Evolutionary conservation across 2,888 invertebrate species (phyloP).

Genomic region (Ecliptopera silaceata): DNA sequence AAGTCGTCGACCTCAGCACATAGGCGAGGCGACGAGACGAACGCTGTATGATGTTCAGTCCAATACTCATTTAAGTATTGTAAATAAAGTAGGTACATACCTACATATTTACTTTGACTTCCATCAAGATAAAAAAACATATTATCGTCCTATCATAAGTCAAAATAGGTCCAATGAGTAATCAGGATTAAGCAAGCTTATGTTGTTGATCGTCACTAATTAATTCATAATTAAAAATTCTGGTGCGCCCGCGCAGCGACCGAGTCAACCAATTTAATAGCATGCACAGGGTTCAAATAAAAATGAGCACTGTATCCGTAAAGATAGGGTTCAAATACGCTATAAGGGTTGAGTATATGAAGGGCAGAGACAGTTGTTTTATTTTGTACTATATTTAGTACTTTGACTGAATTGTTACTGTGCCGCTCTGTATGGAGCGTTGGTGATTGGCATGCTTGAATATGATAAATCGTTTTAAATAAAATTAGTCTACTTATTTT

Average conservation of each 20-base stretch:
- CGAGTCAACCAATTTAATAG: conserved; percentile 73
- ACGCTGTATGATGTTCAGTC: conserved; percentile 36
- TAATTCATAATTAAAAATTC: conserved; percentile 83
- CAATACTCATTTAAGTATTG: conserved; percentile 4
- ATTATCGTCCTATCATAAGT: background rate
- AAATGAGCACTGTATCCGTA: conserved; percentile 59
- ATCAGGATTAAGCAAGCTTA: conserved; percentile 72
- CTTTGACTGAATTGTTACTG: conserved; percentile 79
- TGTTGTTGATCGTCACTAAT: conserved; percentile 78
- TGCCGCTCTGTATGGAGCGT: conserved; percentile 68
- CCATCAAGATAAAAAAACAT: too few species aligned
- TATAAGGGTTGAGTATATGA: conserved; percentile 65
- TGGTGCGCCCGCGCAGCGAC: conserved; percentile 76
- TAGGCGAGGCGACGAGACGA: conserved; percentile 51
- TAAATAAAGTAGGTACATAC: background rate
- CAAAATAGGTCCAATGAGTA: conserved; percentile 48
- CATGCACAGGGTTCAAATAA: conserved; percentile 53
- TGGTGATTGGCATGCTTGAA: conserved; percentile 65
- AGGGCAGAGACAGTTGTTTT: conserved; percentile 82
- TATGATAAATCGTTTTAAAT: conserved; percentile 46
- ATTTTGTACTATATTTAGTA: conserved; percentile 82
- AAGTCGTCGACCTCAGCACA: conserved; percentile 70
- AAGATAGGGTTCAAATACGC: conserved; percentile 56
- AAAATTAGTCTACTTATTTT: background rate
- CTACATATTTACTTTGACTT: background rate